Evolutionary conservation across 2,113 vertebrate species (phyloP).

Genomic region (Poecilia latipinna): DNA sequence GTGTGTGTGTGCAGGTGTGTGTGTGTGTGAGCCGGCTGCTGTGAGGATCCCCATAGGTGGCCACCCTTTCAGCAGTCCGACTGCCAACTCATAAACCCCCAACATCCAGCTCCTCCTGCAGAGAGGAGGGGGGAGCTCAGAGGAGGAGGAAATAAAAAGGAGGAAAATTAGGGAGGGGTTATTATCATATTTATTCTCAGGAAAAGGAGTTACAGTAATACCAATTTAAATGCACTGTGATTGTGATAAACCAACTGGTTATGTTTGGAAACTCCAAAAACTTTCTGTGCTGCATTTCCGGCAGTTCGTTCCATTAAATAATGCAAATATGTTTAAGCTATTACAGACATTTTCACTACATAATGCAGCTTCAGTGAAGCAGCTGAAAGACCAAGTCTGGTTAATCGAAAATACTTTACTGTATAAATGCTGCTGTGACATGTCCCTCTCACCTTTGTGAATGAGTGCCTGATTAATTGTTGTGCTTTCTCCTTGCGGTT

Average conservation of each 20-base stretch:
- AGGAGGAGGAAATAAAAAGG: slow-evolving; percentile 1
- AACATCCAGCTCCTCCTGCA: slow-evolving; percentile 51
- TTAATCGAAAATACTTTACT: background rate
- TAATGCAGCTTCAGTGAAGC: background rate
- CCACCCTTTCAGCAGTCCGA: slow-evolving; percentile 68
- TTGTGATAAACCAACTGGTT: no score
- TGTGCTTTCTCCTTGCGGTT: no score
- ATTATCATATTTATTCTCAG: background rate
- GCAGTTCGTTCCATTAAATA: no score
- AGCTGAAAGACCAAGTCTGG: background rate
- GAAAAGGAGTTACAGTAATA: background rate
- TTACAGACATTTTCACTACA: no score
- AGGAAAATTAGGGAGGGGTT: background rate
- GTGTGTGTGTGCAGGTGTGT: slow-evolving; percentile 23
- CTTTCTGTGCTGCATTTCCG: no score
- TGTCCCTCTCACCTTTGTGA: no score
- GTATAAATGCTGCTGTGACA: no score
- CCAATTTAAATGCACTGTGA: no score
- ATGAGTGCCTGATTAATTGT: no score
- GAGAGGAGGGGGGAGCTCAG: slow-evolving; percentile 16
- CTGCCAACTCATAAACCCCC: slow-evolving; percentile 68
- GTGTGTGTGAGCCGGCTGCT: slow-evolving; percentile 44
- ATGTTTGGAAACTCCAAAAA: no score
- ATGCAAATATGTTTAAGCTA: no score
- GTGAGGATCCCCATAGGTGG: slow-evolving; percentile 69